Base-by-base conservation (phyloP, 2,113 vertebrate genomes). In the Prunella fulvescens region DNA sequence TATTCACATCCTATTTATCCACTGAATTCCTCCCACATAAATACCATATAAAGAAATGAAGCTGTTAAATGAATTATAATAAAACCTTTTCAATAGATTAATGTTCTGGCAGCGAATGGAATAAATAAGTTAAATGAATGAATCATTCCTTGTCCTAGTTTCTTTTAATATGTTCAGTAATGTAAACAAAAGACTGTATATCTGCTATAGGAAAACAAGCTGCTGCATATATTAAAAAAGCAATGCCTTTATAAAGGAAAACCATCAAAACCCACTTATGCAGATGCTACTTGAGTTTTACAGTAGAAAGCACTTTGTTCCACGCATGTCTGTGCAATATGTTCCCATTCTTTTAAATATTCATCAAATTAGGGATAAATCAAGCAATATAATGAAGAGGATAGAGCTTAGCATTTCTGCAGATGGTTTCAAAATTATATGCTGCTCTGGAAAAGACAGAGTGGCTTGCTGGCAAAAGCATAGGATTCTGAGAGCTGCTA, bases 351-450 rank as follows among this genome's bases (percentile, higher is more conserved):
- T 94, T 93, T 74, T 90, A 93, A 94, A 72, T 53, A 73, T 92
- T 90, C 79, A 47, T 57, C 71, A 97, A 90, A 94, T 95, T 80
- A 93, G 67, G 60, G 95, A 62, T 91, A 95, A 93, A 93, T 92
- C 81, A 96, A 89, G 90, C 54, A 92, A 93, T 85, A 80, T 88
- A 91, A 91, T 74, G 56, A 78, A 56, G 40, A 79, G 45, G 57
- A 81, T 44, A 87, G 62, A 93, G 91, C 47, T 83, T 76, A 57
- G 89, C 71, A 93, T 89, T 91, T 83, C 39, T 87, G 76, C 65
- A 93, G 81, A 82, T 86, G 94, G 84, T 93, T 91, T 96, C 73
- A 82, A 94, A 96, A 96, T 93, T 91, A 82, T 67, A 93, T 42
- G 20, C 61, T 77, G 44, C 67, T 87, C 51, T 91, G 66, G 84